A percentile compares a stretch with the other conserved stretches of the same genome.
Conservation (phyloP, 37 sponge, comb jelly and placozoan species). For the Halisarca cf. caerulea region DNA sequence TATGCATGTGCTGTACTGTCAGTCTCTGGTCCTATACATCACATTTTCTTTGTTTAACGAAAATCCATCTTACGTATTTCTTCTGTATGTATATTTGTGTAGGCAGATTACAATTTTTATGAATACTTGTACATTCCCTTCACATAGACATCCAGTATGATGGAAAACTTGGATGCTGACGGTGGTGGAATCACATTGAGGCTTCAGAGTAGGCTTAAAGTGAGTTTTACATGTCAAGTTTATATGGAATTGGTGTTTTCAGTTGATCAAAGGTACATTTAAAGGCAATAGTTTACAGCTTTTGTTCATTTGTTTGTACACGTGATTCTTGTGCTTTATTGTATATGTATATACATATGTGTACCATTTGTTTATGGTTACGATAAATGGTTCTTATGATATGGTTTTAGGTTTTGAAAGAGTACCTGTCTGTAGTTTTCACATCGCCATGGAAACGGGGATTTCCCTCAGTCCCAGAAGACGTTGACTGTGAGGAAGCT, state of each 20-base stretch:
- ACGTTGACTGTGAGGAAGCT: background rate
- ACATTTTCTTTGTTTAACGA: too few relatives aligned
- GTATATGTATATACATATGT: background rate
- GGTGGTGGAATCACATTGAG: background rate
- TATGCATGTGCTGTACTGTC: too few relatives aligned
- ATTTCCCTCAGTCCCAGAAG: background rate
- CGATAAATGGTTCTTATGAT: background rate
- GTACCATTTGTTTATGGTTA: background rate
- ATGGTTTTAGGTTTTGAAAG: background rate
- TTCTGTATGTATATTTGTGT: too few relatives aligned
- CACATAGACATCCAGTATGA: background rate
- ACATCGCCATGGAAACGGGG: background rate
- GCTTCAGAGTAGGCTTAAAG: background rate
- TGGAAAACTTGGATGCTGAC: background rate
- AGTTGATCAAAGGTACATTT: too few relatives aligned
- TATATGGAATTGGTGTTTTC: too few relatives aligned
- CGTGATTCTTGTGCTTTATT: background rate
- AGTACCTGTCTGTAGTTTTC: background rate
- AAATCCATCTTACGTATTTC: too few relatives aligned
- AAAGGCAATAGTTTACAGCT: too few relatives aligned
- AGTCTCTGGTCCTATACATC: too few relatives aligned
- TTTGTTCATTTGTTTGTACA: background rate
- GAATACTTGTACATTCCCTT: background rate
- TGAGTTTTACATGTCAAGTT: too few relatives aligned
- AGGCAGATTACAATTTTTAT: too few relatives aligned